Evolutionary conservation across 2,888 invertebrate species (phyloP).

Genomic region (Hypomecis atomaria): DNA sequence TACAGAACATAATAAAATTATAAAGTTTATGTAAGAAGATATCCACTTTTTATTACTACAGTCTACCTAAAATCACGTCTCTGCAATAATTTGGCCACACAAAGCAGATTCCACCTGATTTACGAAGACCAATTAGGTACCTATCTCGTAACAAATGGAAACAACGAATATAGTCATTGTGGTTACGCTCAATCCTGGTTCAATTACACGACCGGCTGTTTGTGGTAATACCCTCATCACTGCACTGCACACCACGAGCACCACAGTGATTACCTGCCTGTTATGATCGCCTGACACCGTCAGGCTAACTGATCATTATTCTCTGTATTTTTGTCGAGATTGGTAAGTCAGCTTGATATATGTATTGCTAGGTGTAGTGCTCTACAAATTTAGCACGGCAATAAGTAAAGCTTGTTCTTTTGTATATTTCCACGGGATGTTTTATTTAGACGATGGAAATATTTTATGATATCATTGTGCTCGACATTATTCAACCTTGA

Average conservation of each 20-base stretch:
- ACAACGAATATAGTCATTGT: constrained; percentile 24
- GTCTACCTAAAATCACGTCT: constrained; percentile 3
- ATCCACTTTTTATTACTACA: not conserved
- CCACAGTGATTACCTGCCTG: constrained; percentile 17
- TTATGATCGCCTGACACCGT: constrained; percentile 19
- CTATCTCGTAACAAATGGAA: constrained; percentile 30
- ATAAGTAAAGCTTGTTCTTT: no score
- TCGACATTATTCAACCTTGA: no score
- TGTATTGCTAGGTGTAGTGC: constrained; percentile 15
- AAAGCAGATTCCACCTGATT: constrained; percentile 16
- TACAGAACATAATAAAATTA: no score
- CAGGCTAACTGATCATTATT: constrained; percentile 23
- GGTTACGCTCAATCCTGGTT: constrained; percentile 33
- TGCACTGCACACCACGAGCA: constrained; percentile 5
- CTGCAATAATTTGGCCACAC: constrained; percentile 7
- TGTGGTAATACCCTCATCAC: constrained; percentile 34
- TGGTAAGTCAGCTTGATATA: constrained; percentile 10
- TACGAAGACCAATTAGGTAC: constrained; percentile 17
- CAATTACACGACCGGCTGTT: constrained; percentile 33
- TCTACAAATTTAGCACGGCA: not conserved
- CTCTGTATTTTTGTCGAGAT: constrained; percentile 19
- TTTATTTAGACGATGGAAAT: no score
- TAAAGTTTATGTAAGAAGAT: no score
- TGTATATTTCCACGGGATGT: no score
- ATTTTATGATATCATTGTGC: no score